Evolutionary conservation across 2,888 invertebrate species (phyloP), one percentile per base, ranked within the genome.

Genomic region (Alloscopus bannaensis): DNA sequence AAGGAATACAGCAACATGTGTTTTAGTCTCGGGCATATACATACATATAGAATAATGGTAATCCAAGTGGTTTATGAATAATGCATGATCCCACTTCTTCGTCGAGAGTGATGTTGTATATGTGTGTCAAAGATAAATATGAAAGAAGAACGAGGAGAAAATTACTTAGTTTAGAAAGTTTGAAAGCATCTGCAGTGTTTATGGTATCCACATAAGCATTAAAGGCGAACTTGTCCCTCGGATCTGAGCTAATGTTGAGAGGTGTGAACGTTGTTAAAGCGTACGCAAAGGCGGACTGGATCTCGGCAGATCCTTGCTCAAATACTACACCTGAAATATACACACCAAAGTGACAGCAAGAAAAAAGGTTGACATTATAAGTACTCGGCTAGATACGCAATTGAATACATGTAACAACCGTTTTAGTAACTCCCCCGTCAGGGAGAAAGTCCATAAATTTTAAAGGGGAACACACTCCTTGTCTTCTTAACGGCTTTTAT

Each of bases 141-240:
- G 31, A 55, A 31, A 31, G 31, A 59, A 59, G 42, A 42, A 42
- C 29, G 16, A 22, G 20, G 52, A 26, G 2, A 2, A 45, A 65
- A 65, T 93, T 90, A 97, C 97, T 95, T 84, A 96, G 91, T 87
- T 95, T 92, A 50, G 96, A 95, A 78, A 97, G 91, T 88, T 97
- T 96, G 90, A 95, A 96, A 81, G 96, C 95, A 88, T 97, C 96
- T 24, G 95, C 96, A 13, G 96, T 96, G 88, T 96, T 94, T 89
- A 97, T 96, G 87, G 96, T 94, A 88, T 96, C 95, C 55, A 95
- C 95, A 87, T 93, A 95, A 2, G 95, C 95, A 88, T 95, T 94
- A 66, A 96, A 90, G 88, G 96, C 96, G 87, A 95, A 93, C 50
- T 94, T 91, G 64, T 93, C 70, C 55, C 70, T 69, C 24, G 65